These are phyloP conservation scores for Caenorhabditis inopinata DNA, from an alignment of 1,140 invertebrate species.

Conservation along the genomic window DNA sequence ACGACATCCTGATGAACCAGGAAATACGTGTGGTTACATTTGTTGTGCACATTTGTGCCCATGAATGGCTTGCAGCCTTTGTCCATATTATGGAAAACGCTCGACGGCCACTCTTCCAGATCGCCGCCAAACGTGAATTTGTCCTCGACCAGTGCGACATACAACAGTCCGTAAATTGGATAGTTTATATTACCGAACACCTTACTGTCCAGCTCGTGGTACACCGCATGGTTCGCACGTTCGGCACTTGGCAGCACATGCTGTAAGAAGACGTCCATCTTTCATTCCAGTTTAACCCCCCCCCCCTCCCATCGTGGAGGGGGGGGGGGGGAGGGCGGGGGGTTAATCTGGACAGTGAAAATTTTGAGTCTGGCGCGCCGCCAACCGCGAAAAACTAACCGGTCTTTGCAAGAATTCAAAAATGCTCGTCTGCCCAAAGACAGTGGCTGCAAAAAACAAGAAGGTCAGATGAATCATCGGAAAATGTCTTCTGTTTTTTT, in stretches of 20 bases:
- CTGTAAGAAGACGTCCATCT: not conserved
- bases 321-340: not conserved
- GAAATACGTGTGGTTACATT: not conserved
- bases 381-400: not conserved
- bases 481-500: too few relatives aligned
- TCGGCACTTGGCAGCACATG: not conserved
- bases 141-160: constrained; percentile 13
- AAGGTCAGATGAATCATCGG: not conserved
- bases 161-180: not conserved
- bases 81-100: not conserved
- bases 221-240: not conserved
- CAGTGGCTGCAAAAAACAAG: not conserved
- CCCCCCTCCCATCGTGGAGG: not conserved
- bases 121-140: constrained; percentile 7
- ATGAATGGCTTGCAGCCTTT: not conserved
- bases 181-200: not conserved
- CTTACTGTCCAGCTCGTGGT: not conserved
- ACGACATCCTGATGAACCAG: constrained; percentile 17
- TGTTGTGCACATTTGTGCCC: not conserved
- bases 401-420: not conserved
- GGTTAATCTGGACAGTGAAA: not conserved
- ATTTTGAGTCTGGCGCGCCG: not conserved
- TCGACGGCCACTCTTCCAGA: not conserved
- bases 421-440: not conserved
- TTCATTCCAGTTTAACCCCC: not conserved